Base-by-base conservation (phyloP, 2,888 invertebrate genomes). In the Brachyptera putata region DNA sequence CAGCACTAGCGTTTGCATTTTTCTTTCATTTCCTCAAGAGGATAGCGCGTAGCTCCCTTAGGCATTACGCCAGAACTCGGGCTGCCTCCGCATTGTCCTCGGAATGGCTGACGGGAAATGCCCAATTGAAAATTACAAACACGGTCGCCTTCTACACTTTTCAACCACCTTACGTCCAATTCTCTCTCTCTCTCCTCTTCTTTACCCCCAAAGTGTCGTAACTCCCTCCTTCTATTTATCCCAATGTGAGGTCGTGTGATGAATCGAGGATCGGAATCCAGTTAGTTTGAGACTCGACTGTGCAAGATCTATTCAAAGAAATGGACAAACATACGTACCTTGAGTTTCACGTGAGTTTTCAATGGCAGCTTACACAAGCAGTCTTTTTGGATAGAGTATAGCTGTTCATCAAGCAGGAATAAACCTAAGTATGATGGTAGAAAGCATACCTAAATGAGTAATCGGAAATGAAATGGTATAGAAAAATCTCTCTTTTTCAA, bases 91-190 rank as follows among this genome's bases (percentile, higher is more conserved):
- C 26, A 50, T 50, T 50, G 49, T 50, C 49, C 49, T 50, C 30
- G 24, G 16, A 26, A n/a, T n/a, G n/a, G n/a, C n/a, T n/a, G n/a
- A n/a, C n/a, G 26, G 49, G 49, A 50, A 25, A 50, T 50, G 49
- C 26, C 49, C 49, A 50, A 50, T 50, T 50, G 49, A 50, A 50
- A 50, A 25, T 50, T 50, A 50, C 49, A 50, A 50, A 50, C 49
- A 30, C 30, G 49, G 49, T 48, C 30, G 3, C 13, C 14, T 37
- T 22, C 24, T 48, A 18, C 24, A 22, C 11, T 48, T 25, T 48
- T 48, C 25, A 48, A 7, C 22, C 25, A 22, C 25, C 43, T 13
- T 30, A 13, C 26, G 25, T 26, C 49, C 9, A 9, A n/a, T 2
- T 48, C 22, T 3, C 48, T 37, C 18, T n/a, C 16, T 41, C 13